These are phyloP conservation scores for Notoglanidium macrostoma DNA, from an alignment of 2,797 vertebrate species.

Conservation along the genomic window DNA sequence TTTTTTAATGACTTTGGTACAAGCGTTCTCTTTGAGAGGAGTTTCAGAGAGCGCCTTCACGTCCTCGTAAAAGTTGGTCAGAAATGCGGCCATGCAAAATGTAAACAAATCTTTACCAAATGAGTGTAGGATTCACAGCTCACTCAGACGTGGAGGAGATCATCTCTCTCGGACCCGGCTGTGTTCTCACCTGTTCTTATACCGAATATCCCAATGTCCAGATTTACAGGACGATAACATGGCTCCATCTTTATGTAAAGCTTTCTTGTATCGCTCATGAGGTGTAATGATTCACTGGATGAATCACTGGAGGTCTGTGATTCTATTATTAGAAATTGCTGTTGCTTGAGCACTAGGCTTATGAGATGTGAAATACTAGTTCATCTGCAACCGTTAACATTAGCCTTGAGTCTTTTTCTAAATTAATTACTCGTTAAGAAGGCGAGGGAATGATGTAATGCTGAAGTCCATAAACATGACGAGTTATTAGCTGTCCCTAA, in stretches of 20 bases:
- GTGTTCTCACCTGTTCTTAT: too few relatives aligned
- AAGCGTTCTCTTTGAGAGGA: neutral
- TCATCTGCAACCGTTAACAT: too few relatives aligned
- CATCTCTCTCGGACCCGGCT: neutral
- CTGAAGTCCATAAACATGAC: too few relatives aligned
- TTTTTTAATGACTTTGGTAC: neutral
- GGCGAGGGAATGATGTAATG: too few relatives aligned
- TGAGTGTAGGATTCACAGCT: neutral
- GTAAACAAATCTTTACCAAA: constrained; percentile 7
- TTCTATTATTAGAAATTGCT: neutral
- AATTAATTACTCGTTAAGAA: too few relatives aligned
- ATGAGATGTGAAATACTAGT: neutral
- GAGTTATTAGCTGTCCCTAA: too few relatives aligned
- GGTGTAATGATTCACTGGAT: neutral
- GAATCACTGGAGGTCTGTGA: neutral
- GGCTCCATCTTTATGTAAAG: neutral
- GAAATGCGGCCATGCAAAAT: neutral
- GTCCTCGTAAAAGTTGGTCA: neutral
- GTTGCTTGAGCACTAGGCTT: too few relatives aligned
- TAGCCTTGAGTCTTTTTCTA: too few relatives aligned
- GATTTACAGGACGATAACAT: neutral
- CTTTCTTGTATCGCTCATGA: too few relatives aligned
- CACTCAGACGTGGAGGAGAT: neutral
- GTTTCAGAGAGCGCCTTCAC: neutral
- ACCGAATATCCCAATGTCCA: neutral